Percentiles rank a stretch among this genome's conserved stretches.
phyloP scores from a whole-genome alignment of 2,113 vertebrate species.

The Madoqua kirkii region DNA sequence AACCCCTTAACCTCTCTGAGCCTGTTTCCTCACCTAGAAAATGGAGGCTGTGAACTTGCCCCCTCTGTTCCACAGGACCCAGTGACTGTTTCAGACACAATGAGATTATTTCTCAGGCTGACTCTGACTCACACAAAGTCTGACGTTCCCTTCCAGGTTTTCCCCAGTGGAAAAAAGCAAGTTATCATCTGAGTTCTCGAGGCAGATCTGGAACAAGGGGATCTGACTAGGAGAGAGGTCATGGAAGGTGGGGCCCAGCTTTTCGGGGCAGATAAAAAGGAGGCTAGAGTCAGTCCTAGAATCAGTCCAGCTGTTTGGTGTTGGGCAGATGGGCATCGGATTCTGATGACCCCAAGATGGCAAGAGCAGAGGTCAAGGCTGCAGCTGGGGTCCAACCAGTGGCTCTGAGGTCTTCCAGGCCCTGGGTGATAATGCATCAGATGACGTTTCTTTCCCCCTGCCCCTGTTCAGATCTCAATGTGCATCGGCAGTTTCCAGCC shows the following conservation, averaged over 20 bases:
- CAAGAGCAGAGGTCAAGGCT: background rate
- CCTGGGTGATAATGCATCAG: background rate
- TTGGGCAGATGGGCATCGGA: background rate
- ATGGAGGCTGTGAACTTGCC: background rate
- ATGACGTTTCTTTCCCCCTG: fast-evolving
- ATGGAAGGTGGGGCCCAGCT: background rate
- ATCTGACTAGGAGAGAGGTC: background rate
- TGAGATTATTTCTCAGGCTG: background rate
- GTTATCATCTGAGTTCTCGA: background rate
- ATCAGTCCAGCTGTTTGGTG: background rate
- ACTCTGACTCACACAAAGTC: background rate
- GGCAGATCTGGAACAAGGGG: background rate
- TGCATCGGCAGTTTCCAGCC: background rate
- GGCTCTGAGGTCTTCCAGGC: background rate
- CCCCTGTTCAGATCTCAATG: background rate
- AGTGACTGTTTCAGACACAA: background rate
- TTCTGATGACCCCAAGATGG: background rate
- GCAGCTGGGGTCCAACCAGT: background rate
- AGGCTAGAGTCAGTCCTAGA: background rate
- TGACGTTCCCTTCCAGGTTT: background rate
- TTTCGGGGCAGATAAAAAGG: background rate
- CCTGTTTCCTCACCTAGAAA: conserved; percentile 11
- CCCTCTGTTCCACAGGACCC: background rate
- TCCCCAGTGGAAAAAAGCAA: background rate
- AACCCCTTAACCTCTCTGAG: background rate